A percentile compares a stretch with the other conserved stretches of the same genome.
phyloP scores from a whole-genome alignment of 2,888 invertebrate genomes.

The Epirrhoe tristata region DNA sequence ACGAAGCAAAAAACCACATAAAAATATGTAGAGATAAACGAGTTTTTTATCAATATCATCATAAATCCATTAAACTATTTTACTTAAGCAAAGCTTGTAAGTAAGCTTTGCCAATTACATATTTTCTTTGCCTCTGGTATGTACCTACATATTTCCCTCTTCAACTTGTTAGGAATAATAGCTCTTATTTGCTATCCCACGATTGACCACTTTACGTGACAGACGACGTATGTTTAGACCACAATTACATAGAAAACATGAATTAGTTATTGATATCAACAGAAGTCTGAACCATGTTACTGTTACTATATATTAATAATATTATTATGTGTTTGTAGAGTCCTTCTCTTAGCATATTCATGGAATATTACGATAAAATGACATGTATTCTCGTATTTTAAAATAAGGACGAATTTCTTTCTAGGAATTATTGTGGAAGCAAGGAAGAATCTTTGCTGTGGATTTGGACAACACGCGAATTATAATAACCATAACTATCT shows the following conservation, averaged over 20 bases:
- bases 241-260: conserved; percentile 16
- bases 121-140: conserved; percentile 6
- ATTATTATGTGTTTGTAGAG: no score
- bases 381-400: no score
- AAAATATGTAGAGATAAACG: neutral
- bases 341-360: no score
- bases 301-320: no score
- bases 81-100: conserved; percentile 3
- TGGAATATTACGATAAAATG: no score
- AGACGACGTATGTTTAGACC: conserved; percentile 14
- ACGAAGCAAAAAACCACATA: no score
- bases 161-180: conserved; percentile 28
- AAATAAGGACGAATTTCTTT: no score
- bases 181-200: conserved; percentile 59
- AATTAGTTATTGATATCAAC: neutral
- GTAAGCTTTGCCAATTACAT: conserved; percentile 14
- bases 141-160: conserved; percentile 10
- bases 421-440: no score
- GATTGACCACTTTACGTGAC: conserved; percentile 44
- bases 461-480: no score
- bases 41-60: neutral
- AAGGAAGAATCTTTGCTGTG: no score
- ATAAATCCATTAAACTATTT: conserved; percentile 6
- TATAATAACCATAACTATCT: no score
- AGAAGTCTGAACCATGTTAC: neutral